A percentile compares a stretch with the other conserved stretches of the same genome.
Conservation (phyloP, 2,113 vertebrate species). For the Neofelis nebulosa region DNA sequence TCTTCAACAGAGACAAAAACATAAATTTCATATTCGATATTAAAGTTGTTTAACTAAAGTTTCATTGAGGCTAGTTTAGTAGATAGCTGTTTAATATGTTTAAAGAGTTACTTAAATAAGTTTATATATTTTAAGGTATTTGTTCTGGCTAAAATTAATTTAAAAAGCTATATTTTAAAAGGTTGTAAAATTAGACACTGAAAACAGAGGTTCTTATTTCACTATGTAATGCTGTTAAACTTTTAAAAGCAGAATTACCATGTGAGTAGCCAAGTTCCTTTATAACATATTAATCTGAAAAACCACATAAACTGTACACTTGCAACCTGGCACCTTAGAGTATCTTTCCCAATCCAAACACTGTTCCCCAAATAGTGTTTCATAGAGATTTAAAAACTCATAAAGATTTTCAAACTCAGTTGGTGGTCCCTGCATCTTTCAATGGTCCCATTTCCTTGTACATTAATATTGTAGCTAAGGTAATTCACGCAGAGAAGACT, state of each 20-base stretch:
- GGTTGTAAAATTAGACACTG: conserved; percentile 29
- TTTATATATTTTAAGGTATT: conserved; percentile 48
- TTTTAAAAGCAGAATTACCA: conserved; percentile 54
- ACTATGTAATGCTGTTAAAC: conserved; percentile 53
- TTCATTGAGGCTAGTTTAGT: not conserved
- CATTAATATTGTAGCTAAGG: not conserved
- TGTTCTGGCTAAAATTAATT: conserved; percentile 43
- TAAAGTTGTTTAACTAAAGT: not conserved
- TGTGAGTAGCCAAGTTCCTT: conserved; percentile 58
- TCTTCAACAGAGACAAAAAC: not conserved
- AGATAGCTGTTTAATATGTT: not conserved
- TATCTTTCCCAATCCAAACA: conserved; percentile 19
- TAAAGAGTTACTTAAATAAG: conserved; percentile 48
- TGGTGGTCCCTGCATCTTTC: conserved; percentile 4
- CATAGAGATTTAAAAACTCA: conserved; percentile 27
- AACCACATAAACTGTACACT: conserved; percentile 32
- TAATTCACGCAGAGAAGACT: not conserved
- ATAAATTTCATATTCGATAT: not conserved
- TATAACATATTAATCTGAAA: conserved; percentile 55
- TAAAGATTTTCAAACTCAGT: conserved; percentile 22
- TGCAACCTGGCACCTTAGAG: conserved; percentile 1
- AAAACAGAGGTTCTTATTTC: conserved; percentile 34
- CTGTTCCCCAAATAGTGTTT: not conserved
- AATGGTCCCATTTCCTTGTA: not conserved
- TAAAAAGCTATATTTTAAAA: conserved; percentile 33